These are phyloP conservation scores for Patiria pectinifera DNA, from an alignment of 53 echinoderm and acorn worm genomes.

Conservation along the genomic window DNA sequence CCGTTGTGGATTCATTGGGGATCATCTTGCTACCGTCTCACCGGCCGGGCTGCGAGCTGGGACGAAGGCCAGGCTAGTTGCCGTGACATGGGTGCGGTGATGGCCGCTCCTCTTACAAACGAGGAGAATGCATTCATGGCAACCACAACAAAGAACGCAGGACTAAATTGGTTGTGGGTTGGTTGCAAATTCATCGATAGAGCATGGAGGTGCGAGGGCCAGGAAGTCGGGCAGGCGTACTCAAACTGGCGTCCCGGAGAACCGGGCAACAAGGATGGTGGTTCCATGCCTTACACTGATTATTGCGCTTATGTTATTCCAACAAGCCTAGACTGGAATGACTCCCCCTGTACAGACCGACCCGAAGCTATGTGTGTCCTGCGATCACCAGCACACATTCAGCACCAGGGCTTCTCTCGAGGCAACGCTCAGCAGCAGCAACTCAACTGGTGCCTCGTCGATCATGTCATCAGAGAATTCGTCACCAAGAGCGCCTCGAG, in stretches of 20 bases:
- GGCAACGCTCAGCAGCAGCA: no score
- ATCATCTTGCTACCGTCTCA: background rate
- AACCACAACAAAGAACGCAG: background rate
- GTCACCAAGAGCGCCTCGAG: no score
- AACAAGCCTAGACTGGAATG: background rate
- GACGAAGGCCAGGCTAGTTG: background rate
- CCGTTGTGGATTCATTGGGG: background rate
- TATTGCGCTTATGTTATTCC: background rate
- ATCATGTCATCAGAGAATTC: no score
- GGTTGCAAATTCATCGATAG: background rate
- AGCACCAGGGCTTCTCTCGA: no score
- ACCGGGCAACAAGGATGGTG: background rate
- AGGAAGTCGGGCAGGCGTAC: background rate
- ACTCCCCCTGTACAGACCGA: background rate
- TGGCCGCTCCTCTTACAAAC: background rate
- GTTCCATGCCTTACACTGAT: background rate
- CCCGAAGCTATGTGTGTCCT: no score
- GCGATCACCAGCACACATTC: no score
- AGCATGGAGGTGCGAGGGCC: background rate
- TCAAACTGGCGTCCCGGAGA: background rate
- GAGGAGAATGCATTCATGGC: background rate
- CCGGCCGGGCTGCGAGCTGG: background rate
- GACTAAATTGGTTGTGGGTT: background rate
- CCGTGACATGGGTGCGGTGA: background rate
- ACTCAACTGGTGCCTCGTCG: no score